phyloP scores from a whole-genome alignment of 23 tunicate species.

The Botrylloides violaceus region DNA sequence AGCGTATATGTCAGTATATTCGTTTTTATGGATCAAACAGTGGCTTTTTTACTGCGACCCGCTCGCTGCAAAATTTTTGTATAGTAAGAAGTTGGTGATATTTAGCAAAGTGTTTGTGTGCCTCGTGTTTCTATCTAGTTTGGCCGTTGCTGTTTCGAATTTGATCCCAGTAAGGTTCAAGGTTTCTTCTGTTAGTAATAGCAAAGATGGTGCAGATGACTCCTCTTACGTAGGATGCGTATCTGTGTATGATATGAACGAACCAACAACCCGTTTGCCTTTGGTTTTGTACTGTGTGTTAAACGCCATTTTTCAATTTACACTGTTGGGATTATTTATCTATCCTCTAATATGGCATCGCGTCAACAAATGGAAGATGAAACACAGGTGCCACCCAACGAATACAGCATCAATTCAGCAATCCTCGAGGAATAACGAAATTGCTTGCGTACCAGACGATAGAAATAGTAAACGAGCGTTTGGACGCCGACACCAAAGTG shows the following conservation, averaged over 20 bases:
- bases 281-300: constrained; percentile 40
- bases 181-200: neutral
- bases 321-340: constrained; percentile 35
- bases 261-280: constrained; percentile 41
- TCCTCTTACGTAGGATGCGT: constrained; percentile 42
- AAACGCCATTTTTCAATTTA: constrained; percentile 36
- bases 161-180: constrained; percentile 38
- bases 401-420: neutral
- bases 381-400: neutral
- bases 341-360: constrained; percentile 53
- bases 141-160: constrained; percentile 21
- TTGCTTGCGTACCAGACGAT: neutral
- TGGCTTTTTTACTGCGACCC: constrained; percentile 85
- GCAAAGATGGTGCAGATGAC: neutral
- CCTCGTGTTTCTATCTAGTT: constrained; percentile 13
- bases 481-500: neutral
- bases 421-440: neutral
- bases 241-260: constrained; percentile 43
- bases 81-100: constrained; percentile 22
- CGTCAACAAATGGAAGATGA: constrained; percentile 15
- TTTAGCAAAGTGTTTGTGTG: constrained; percentile 32
- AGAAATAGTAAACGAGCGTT: neutral
- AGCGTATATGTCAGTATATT: constrained; percentile 32
- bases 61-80: constrained; percentile 41
- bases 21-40: constrained; percentile 70